A percentile compares a stretch with the other conserved stretches of the same genome.
phyloP scores from a whole-genome alignment of 2,113 vertebrate genomes.

The Halichoeres trimaculatus region DNA sequence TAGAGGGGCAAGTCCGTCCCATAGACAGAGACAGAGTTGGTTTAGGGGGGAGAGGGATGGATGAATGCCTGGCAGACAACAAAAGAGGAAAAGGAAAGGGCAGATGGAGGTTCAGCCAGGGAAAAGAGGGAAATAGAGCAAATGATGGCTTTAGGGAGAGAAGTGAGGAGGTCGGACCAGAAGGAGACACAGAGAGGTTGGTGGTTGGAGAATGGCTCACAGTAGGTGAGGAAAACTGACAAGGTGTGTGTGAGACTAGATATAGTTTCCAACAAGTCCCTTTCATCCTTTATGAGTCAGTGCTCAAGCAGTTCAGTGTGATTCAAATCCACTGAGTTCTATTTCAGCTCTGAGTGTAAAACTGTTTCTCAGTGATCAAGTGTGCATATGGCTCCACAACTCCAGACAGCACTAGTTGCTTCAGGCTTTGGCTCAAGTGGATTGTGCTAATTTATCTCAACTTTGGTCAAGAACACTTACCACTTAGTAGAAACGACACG shows the following conservation, averaged over 20 bases:
- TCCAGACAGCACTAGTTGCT: neutral
- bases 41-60: slow-evolving; percentile 16
- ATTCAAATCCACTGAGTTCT: neutral
- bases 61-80: slow-evolving; percentile 28
- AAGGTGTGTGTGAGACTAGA: too few relatives aligned
- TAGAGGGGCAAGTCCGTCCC: neutral
- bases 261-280: neutral
- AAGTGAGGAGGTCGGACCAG: slow-evolving; percentile 32
- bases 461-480: neutral
- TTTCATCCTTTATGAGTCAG: neutral
- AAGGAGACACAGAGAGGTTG: slow-evolving; percentile 3
- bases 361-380: too few relatives aligned
- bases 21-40: slow-evolving; percentile 11
- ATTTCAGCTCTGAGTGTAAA: too few relatives aligned
- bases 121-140: slow-evolving; percentile 35
- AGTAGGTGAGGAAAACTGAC: slow-evolving; percentile 44
- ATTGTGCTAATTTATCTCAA: neutral
- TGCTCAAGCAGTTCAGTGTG: neutral
- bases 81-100: slow-evolving; percentile 32
- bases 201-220: slow-evolving; percentile 9
- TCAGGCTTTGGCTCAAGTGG: slow-evolving; percentile 9
- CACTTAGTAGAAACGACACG: neutral
- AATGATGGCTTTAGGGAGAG: slow-evolving; percentile 24
- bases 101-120: slow-evolving; percentile 44
- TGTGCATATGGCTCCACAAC: neutral